Evolutionary conservation across 2,797 vertebrate genomes (phyloP), one percentile per base, ranked within the genome.

Genomic region (Dryobates pubescens): DNA sequence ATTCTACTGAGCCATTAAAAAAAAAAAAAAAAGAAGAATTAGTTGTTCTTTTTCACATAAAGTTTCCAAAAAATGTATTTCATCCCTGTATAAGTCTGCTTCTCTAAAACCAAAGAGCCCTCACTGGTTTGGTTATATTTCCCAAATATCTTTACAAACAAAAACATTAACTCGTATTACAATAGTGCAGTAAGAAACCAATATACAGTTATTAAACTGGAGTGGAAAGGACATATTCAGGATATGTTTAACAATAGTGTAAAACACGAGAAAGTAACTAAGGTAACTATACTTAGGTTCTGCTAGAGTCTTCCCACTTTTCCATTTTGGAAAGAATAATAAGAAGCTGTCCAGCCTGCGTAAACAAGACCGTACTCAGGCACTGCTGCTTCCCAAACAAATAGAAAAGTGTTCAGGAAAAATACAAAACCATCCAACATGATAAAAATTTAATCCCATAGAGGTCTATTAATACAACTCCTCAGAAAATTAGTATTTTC

Each of bases 341-440:
- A 53, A 86, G 90, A 81, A 63, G 6, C 27, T 69, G 23, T 53
- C 22, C 78, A 61, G 49, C 86, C 16, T 54, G 59, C 86, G 58
- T 84, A 91, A 95, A 95, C 57, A 95, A 83, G 85, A 88, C 68
- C 80, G 86, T 82, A 96, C 64, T 85, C 24, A 88, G 76, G 12
- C 41, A 91, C 13, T 83, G 13, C 62, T 27, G 32, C 69, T 83
- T 93, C 53, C 57, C 70, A 72, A 89, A 88, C 16, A 92, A 88
- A 88, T 29, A 92, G 1, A 1, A 29, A 82, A 92, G 43, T 84
- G 64, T 91, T 87, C 74, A 93, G 64, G 54, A 94, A 92, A 95
- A 95, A 88, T n/a, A 68, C 8, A 70, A 91, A 86, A 17, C n/a
- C 49, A 81, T 84, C 77, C 83, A 92, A 92, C 23, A 59, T 81